Conservation (phyloP, 1,140 invertebrate genomes). For the Nomia melanderi region DNA sequence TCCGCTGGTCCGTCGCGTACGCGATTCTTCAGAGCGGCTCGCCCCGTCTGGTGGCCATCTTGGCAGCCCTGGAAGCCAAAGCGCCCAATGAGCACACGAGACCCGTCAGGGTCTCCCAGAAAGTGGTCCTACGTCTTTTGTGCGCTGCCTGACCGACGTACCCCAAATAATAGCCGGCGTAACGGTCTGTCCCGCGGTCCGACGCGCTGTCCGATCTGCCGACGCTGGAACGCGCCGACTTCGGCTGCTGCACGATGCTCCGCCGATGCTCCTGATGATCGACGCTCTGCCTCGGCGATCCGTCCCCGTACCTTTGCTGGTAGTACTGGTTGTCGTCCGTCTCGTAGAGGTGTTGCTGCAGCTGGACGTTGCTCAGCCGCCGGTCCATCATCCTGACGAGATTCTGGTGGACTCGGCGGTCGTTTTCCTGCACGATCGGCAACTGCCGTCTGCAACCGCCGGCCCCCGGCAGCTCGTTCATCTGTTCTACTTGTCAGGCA, state of each 20-base stretch:
- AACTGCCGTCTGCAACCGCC: slow-evolving; percentile 46
- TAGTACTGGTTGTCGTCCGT: slow-evolving; percentile 44
- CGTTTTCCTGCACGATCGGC: slow-evolving; percentile 61
- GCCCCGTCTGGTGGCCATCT: slow-evolving; percentile 73
- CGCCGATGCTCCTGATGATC: slow-evolving; percentile 33
- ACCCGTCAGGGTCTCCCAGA: slow-evolving; percentile 78
- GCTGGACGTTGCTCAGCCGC: slow-evolving; percentile 73
- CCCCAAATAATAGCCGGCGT: slow-evolving; percentile 55
- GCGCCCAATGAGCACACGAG: slow-evolving; percentile 80
- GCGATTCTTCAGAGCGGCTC: slow-evolving; percentile 69
- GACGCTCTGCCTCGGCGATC: slow-evolving; percentile 61
- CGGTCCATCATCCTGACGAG: slow-evolving; percentile 75
- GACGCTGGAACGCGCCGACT: slow-evolving; percentile 52
- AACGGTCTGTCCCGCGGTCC: slow-evolving; percentile 49
- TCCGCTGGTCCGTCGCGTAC: slow-evolving; percentile 29
- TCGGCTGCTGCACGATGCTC: slow-evolving; percentile 70
- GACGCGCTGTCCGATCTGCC: slow-evolving; percentile 39
- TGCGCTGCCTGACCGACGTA: slow-evolving; percentile 59
- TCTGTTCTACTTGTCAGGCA: slow-evolving; percentile 82
- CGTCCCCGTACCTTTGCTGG: slow-evolving; percentile 42
- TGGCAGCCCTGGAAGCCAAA: slow-evolving; percentile 77
- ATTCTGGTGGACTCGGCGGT: slow-evolving; percentile 71
- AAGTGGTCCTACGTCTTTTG: slow-evolving; percentile 68
- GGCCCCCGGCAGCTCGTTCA: slow-evolving; percentile 27
- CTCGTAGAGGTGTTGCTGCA: slow-evolving; percentile 59